phyloP scores from a whole-genome alignment of 2,113 vertebrate species.

The Poeciliopsis prolifica region DNA sequence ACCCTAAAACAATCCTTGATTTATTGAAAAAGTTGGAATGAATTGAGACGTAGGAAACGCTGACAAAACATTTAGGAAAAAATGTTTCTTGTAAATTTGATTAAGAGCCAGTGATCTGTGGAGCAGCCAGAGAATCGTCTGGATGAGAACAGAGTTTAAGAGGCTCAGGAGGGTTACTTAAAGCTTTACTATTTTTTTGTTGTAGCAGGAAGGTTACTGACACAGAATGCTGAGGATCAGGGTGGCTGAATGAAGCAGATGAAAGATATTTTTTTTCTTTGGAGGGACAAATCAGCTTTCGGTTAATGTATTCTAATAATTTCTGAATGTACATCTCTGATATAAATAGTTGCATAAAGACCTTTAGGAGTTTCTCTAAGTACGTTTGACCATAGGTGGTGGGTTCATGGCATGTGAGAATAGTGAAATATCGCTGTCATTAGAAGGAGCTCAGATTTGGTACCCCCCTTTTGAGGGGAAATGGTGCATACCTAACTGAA shows the following conservation, averaged over 20 bases:
- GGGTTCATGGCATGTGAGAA: conserved; percentile 49
- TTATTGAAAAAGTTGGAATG: too few species aligned
- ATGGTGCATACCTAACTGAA: conserved; percentile 73
- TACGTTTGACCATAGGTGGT: conserved; percentile 19
- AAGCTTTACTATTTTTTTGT: not conserved
- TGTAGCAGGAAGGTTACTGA: not conserved
- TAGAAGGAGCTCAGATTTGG: conserved; percentile 65
- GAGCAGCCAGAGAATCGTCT: not conserved
- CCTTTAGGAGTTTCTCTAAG: conserved; percentile 15
- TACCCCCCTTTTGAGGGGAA: conserved; percentile 57
- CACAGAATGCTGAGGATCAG: not conserved
- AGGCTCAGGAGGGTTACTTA: not conserved
- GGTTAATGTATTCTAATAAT: conserved; percentile 14
- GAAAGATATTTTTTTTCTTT: not conserved
- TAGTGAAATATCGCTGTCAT: conserved; percentile 72
- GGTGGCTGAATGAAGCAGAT: not conserved
- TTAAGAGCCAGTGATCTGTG: not conserved
- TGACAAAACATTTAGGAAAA: not conserved
- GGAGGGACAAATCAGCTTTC: not conserved
- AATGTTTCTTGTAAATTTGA: too few species aligned
- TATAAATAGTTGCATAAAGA: conserved; percentile 19
- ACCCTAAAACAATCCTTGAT: not conserved
- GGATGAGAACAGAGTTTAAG: not conserved
- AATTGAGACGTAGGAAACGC: not conserved
- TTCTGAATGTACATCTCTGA: conserved; percentile 17